Conservation (phyloP, 2,113 vertebrate genomes). For the Ellobius talpinus region DNA sequence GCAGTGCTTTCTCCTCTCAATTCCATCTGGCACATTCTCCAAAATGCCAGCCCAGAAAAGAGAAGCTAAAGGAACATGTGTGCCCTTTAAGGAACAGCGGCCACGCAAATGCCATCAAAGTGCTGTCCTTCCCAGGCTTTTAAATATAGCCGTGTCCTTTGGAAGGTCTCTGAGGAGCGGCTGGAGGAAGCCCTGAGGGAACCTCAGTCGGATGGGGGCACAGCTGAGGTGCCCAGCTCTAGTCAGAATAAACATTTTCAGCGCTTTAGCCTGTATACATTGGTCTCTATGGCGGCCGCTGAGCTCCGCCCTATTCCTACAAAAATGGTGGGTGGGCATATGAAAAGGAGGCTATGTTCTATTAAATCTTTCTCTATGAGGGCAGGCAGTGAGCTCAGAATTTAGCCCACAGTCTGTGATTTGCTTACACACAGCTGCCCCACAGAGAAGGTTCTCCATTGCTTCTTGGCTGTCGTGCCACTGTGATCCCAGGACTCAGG, state of each 20-base stretch:
- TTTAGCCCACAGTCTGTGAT: not conserved
- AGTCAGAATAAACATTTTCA: not conserved
- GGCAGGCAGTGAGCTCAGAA: not conserved
- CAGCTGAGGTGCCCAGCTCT: not conserved
- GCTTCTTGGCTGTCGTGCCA: not conserved
- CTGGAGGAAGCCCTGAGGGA: not conserved
- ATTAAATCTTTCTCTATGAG: slow-evolving; percentile 58
- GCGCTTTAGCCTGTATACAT: not conserved
- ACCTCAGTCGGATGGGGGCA: not conserved
- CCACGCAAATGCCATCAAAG: slow-evolving; percentile 75
- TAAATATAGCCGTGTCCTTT: slow-evolving; percentile 62
- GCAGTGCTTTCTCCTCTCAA: not conserved
- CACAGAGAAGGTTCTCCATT: not conserved
- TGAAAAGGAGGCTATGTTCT: not conserved
- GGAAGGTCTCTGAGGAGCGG: not conserved
- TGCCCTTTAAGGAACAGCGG: slow-evolving; percentile 69
- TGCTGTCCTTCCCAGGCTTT: slow-evolving; percentile 32
- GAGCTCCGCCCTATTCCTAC: not conserved
- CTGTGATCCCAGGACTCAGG: not conserved
- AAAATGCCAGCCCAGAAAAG: slow-evolving; percentile 75
- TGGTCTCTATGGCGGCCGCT: not conserved
- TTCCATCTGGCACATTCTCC: not conserved
- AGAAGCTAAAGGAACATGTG: not conserved
- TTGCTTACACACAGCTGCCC: not conserved
- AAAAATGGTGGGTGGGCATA: not conserved